phyloP scores from a whole-genome alignment of 2,113 vertebrate genomes.

The Etheostoma spectabile region DNA sequence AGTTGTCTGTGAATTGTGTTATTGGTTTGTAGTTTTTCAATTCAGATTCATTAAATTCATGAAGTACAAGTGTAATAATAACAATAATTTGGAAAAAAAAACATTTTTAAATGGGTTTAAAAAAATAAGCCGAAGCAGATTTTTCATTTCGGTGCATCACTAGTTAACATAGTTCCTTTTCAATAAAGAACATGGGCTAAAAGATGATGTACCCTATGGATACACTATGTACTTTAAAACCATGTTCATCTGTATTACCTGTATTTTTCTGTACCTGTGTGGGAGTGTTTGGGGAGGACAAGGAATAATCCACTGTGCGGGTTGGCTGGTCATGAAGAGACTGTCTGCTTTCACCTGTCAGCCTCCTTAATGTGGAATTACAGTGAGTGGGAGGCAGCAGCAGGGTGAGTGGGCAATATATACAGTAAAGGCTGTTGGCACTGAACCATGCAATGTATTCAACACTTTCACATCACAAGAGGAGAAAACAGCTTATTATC shows the following conservation, averaged over 20 bases:
- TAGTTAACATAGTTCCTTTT: too few relatives aligned
- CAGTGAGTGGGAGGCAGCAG: slow-evolving; percentile 69
- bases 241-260: not conserved
- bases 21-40: too few relatives aligned
- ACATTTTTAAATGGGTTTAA: too few relatives aligned
- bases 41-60: too few relatives aligned
- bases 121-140: too few relatives aligned
- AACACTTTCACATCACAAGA: slow-evolving; percentile 26
- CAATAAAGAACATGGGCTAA: too few relatives aligned
- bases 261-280: slow-evolving; percentile 19
- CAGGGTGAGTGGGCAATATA: slow-evolving; percentile 58
- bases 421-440: slow-evolving; percentile 46
- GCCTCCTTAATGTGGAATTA: slow-evolving; percentile 51
- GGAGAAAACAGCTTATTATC: slow-evolving; percentile 11
- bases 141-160: too few relatives aligned
- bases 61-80: too few relatives aligned
- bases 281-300: slow-evolving; percentile 44
- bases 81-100: too few relatives aligned
- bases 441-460: slow-evolving; percentile 20
- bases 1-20: too few relatives aligned
- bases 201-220: too few relatives aligned
- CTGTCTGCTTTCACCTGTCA: slow-evolving; percentile 68
- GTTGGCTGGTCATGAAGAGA: slow-evolving; percentile 53
- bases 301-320: slow-evolving; percentile 35
- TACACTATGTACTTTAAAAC: not conserved